Base-by-base conservation (phyloP, 2,113 vertebrate species). In the Sula dactylatra region DNA sequence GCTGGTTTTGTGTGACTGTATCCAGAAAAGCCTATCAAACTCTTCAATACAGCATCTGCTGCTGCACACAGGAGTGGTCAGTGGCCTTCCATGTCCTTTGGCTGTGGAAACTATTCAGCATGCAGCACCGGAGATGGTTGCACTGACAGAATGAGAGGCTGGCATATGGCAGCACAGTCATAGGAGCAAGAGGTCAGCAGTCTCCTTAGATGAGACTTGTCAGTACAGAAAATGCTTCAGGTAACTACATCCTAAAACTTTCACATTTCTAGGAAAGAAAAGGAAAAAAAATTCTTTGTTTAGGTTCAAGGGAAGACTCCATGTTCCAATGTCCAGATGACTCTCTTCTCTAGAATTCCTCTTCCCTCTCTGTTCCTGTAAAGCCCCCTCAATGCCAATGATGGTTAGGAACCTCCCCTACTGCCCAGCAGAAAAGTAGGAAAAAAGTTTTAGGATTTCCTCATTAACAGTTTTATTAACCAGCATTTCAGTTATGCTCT, bases 1-100 rank as follows among this genome's bases (percentile, higher is more conserved):
- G 20, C 25, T 16, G 32, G 2, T 14, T 76, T 64, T 61, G 7
- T 61, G 52, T 38, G 38, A 42, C 24, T 64, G 19, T 49, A 17
- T 34, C 52, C 49, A 65, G 56, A 42, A 89, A 81, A 82, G 19
- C 1, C 62, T 76, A 56, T n/a, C 72, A 74, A 24, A 19, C 8
- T 70, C n/a, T 84, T 50, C 34, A 38, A 4, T 3, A 16, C 2
- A 49, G 29, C 81, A 62, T 6, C 50, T 84, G 42, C 61, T 84
- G 69, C 45, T 58, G 59, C 52, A 38, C 58, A 21, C 0, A 0
- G 16, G 36, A 38, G 7, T 59, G 38, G 27, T n/a, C 73, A 74
- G 22, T 8, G 62, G 56, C 22, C 29, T 73, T 74, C 56, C 9
- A 4, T 2, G 6, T 89, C 55, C 47, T 27, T 80, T 82, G 54